Evolutionary conservation across 2,888 invertebrate species (phyloP), one percentile per base, ranked within the genome.

Genomic region (Eupithecia vulgata): DNA sequence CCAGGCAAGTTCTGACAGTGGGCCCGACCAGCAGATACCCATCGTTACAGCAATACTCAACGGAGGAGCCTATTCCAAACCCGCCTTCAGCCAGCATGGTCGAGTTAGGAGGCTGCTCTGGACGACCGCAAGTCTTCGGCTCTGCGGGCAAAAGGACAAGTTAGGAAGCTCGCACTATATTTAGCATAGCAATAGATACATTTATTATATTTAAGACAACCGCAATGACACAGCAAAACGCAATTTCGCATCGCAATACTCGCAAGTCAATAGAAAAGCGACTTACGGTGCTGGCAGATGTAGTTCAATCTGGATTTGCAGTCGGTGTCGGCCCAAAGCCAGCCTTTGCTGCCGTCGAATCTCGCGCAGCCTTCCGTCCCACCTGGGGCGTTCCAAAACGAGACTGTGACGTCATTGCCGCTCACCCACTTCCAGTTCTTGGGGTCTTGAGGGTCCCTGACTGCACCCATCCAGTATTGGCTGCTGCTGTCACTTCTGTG

Each of bases 381-480:
- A 0, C 97, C 97, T 0, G 98, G 98, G 64, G 97, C 95, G 90
- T 98, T 98, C 98, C 98, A 98, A 92, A 98, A 98, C 0, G 98
- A 98, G 0, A 98, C 97, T 0, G 97, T 96, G 61, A 98, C 97
- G 88, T 98, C 98, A 73, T 97, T 97, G 0, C 98, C 98, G 83
- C 96, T 97, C 66, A 98, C 95, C 98, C 98, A 98, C 85, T 97
- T 97, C 98, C 98, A 98, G 82, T 96, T 96, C 74, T 95, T 95
- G 8, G 96, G 93, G 85, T 97, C 97, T 79, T 96, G 95, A 5
- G 96, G 96, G 87, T 98, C 98, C n/a, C 98, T 95, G 10, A 98
- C 96, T 0, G 98, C 98, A 0, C 98, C 98, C 97, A 98, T 97
- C 98, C 98, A 98, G 89, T 98, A 98, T 82, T 98, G 98, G 74